Conservation (phyloP, 2,888 invertebrate species). For the Isotomurus palustris region DNA sequence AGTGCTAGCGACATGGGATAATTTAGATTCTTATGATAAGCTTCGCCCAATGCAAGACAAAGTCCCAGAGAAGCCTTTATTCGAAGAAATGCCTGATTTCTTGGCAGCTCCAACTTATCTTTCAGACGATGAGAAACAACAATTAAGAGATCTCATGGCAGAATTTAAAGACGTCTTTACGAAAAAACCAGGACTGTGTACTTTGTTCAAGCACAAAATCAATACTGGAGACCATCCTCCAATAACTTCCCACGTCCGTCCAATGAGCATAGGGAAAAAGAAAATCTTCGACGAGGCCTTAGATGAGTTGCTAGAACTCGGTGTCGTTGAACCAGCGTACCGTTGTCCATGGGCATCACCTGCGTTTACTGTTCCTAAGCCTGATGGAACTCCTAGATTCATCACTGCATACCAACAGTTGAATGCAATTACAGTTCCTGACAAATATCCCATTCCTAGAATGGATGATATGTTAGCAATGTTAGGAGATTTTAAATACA, state of each 20-base stretch:
- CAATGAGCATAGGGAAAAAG: constrained; percentile 30
- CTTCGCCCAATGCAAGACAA: neutral
- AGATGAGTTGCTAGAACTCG: constrained; percentile 25
- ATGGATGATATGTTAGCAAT: constrained; percentile 48
- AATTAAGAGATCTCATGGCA: neutral
- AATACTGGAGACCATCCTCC: constrained; percentile 20
- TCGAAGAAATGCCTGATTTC: constrained; percentile 1
- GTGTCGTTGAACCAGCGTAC: constrained; percentile 22
- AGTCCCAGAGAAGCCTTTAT: neutral
- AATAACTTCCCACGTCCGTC: constrained; percentile 8
- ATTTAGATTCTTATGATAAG: no score
- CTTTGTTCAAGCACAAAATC: constrained; percentile 19
- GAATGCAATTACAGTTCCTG: constrained; percentile 47
- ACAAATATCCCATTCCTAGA: constrained; percentile 48
- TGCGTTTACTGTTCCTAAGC: constrained; percentile 47
- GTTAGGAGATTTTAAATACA: constrained; percentile 47
- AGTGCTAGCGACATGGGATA: no score
- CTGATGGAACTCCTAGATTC: constrained; percentile 45
- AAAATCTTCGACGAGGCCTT: constrained; percentile 23
- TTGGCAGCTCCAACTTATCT: neutral
- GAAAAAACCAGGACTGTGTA: constrained; percentile 13
- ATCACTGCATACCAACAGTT: constrained; percentile 47
- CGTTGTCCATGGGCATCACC: constrained; percentile 26
- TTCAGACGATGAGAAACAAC: neutral
- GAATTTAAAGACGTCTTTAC: constrained; percentile 13